Base-by-base conservation (phyloP, 2,888 invertebrate genomes). In the Sycophila texana region DNA sequence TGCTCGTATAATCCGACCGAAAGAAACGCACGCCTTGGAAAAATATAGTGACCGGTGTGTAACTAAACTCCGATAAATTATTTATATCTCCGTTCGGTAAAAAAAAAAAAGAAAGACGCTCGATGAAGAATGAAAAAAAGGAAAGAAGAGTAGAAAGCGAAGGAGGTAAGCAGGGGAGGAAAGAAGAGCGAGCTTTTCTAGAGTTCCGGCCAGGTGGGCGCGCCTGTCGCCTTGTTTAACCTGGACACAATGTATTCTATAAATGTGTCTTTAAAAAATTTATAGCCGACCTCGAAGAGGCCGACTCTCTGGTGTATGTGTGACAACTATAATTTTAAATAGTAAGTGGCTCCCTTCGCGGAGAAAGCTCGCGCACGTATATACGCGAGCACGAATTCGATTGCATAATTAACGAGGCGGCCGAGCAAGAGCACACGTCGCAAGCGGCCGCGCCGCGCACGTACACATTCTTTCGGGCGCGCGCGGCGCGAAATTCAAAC, bases 241-340 rank as follows among this genome's bases (percentile, higher is more conserved):
- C 22, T 70, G 68, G 30, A 79, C 79, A 80, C 39, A 39, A 74
- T 77, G 74, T 77, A 77, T 80, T 80, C 77, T 67, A 71, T 74
- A 81, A 77, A 72, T 77, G 77, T 71, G 20, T 39, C 49, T 30
- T 47, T 81, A 22, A 81, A 81, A 81, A 75, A 81, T 81, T 53
- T 30, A 81, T 72, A 14, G 14, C 22, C 68, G 81, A 58, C 78
- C 81, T 81, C 81, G 74, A 63, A 12, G 60, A 63, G 74, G 61
- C 71, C 39, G 39, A 10, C 39, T 39, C 39, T 39, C 39, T 7
- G 39, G 10, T 39, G 39, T 39, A 39, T 63, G 18, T 72, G 75
- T 72, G 81, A 78, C 75, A 75, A 75, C 67, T 81, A 75, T 81
- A 75, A 78, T 78, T 81, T 81, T 66, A 81, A 81, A 78, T 63